A percentile compares a stretch with the other conserved stretches of the same genome.
phyloP scores from a whole-genome alignment of 2,797 vertebrate species.

The Acestrorhynchus altus region DNA sequence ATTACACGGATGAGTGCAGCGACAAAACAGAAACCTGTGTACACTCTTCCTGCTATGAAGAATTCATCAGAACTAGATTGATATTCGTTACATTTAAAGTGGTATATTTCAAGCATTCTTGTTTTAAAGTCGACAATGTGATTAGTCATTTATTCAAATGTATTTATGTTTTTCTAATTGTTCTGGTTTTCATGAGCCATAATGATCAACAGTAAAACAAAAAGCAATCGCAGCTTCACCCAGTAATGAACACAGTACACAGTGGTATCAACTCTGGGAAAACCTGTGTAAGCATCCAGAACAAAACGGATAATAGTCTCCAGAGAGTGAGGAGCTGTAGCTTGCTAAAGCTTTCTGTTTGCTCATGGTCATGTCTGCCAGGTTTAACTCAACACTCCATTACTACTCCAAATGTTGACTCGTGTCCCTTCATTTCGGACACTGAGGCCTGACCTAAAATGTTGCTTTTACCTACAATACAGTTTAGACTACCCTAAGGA shows the following conservation, averaged over 20 bases:
- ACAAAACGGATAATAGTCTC: constrained; percentile 2
- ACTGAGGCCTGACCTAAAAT: background rate
- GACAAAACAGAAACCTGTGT: constrained; percentile 23
- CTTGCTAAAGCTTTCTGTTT: background rate
- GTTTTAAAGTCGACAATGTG: too few species aligned
- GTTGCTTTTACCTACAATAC: background rate
- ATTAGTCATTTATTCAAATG: too few species aligned
- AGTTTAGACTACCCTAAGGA: constrained; percentile 34
- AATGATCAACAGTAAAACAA: too few species aligned
- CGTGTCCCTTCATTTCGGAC: background rate
- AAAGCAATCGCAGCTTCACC: background rate
- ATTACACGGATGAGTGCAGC: constrained; percentile 34
- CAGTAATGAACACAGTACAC: background rate
- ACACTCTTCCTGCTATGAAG: constrained; percentile 7
- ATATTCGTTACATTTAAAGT: too few species aligned
- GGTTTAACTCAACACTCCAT: constrained; percentile 4
- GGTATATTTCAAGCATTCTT: too few species aligned
- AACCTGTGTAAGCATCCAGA: background rate
- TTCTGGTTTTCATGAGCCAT: too few species aligned
- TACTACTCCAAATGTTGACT: background rate
- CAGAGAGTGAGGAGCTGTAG: background rate
- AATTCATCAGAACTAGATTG: too few species aligned
- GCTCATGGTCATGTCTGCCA: constrained; percentile 1
- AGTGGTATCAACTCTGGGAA: background rate
- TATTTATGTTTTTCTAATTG: too few species aligned